Conservation (phyloP, 2,797 vertebrate genomes). For the Heteromormyrus szaboi region DNA sequence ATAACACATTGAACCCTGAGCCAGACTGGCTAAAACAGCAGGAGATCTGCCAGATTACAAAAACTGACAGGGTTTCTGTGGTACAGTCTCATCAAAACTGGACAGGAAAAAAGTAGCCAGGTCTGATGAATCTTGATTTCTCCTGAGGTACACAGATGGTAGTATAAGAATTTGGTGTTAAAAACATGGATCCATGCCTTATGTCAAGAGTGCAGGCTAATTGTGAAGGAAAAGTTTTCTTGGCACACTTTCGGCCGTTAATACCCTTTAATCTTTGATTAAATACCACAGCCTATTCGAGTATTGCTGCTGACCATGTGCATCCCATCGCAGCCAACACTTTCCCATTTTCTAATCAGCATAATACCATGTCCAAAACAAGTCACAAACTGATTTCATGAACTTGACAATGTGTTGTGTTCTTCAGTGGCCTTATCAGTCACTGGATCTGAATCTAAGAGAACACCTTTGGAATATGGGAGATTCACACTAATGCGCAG, state of each 20-base stretch:
- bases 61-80: background rate
- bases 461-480: background rate
- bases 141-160: background rate
- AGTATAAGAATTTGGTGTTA: background rate
- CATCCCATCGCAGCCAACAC: background rate
- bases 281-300: background rate
- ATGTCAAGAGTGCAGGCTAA: background rate
- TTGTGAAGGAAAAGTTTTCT: background rate
- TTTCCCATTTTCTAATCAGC: background rate
- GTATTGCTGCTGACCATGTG: background rate
- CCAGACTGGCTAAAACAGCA: background rate
- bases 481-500: background rate
- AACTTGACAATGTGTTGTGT: background rate
- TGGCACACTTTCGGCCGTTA: background rate
- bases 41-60: background rate
- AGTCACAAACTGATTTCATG: background rate
- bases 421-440: background rate
- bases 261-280: background rate
- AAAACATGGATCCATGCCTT: background rate
- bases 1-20: background rate
- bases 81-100: background rate
- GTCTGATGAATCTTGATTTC: background rate
- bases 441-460: background rate
- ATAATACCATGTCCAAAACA: background rate
- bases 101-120: background rate